Evolutionary conservation across 2,888 invertebrate species (phyloP).

Genomic region (Quadroppia sp.): DNA sequence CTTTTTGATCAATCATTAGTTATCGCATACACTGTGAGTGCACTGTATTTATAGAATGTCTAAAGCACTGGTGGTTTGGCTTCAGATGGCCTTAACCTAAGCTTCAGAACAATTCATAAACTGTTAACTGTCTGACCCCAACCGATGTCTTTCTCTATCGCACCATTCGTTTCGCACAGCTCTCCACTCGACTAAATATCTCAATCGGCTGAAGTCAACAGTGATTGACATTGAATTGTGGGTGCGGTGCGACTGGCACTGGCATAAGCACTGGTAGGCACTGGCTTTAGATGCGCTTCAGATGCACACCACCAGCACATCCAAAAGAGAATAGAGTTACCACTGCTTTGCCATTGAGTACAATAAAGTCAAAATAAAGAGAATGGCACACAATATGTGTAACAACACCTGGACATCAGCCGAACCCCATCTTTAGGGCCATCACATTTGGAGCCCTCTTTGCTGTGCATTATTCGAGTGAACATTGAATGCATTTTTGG

Average conservation of each 20-base stretch:
- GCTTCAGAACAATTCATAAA: background rate
- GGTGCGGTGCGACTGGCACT: conserved; percentile 21
- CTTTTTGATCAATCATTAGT: conserved; percentile 23
- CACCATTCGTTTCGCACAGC: background rate
- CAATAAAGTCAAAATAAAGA: conserved; percentile 27
- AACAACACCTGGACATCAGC: conserved; percentile 33
- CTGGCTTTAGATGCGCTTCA: conserved; percentile 32
- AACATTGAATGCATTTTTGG: conserved; percentile 11
- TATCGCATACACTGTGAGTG: background rate
- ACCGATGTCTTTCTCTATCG: background rate
- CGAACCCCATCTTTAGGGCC: conserved; percentile 12
- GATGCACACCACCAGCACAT: conserved; percentile 31
- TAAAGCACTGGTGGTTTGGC: no score
- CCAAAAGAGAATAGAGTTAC: conserved; percentile 9
- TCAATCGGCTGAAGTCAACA: conserved; percentile 31
- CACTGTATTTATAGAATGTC: conserved; percentile 13
- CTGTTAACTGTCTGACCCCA: conserved; percentile 4
- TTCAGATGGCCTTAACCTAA: conserved; percentile 22
- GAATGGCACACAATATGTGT: conserved; percentile 15
- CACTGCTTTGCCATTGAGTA: conserved; percentile 1
- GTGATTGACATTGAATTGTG: conserved; percentile 36
- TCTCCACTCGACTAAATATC: conserved; percentile 33
- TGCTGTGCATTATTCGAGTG: conserved; percentile 9
- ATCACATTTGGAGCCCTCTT: conserved; percentile 16
- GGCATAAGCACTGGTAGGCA: no score